Conservation (phyloP, 2,888 invertebrate genomes). For the Dolichopus griseipennis region DNA sequence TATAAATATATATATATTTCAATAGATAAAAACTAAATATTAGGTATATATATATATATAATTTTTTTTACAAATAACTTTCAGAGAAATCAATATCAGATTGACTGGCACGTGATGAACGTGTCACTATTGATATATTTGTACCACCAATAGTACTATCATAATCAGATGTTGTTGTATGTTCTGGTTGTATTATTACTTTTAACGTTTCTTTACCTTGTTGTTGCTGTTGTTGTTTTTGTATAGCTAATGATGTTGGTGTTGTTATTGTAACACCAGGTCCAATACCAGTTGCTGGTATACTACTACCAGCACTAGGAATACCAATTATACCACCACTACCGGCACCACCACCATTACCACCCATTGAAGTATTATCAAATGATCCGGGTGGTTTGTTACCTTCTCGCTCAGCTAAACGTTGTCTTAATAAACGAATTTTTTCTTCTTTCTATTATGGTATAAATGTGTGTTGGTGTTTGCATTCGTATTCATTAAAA, state of each 20-base stretch:
- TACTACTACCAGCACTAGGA: neutral
- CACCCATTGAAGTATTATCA: conserved; percentile 27
- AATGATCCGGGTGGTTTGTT: conserved; percentile 39
- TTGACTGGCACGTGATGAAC: conserved; percentile 74
- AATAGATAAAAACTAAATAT: too few species aligned
- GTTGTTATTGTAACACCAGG: conserved; percentile 31
- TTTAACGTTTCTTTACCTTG: conserved; percentile 11
- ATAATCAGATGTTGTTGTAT: conserved; percentile 55
- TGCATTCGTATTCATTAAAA: neutral
- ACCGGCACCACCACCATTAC: conserved; percentile 20
- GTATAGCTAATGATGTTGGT: conserved; percentile 65
- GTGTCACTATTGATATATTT: conserved; percentile 62
- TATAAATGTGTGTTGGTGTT: neutral
- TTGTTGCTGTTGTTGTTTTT: conserved; percentile 14
- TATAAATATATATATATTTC: too few species aligned
- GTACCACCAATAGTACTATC: conserved; percentile 62
- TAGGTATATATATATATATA: too few species aligned
- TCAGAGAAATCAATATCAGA: conserved; percentile 84
- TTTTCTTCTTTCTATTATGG: conserved; percentile 79
- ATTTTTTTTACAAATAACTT: conserved; percentile 59
- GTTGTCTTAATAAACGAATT: conserved; percentile 70
- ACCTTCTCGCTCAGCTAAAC: conserved; percentile 68
- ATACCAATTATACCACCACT: conserved; percentile 26
- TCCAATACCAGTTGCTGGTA: conserved; percentile 18
- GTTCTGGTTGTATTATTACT: conserved; percentile 63